Conservation (phyloP, 1,140 invertebrate species). For the Melanaphis sacchari region DNA sequence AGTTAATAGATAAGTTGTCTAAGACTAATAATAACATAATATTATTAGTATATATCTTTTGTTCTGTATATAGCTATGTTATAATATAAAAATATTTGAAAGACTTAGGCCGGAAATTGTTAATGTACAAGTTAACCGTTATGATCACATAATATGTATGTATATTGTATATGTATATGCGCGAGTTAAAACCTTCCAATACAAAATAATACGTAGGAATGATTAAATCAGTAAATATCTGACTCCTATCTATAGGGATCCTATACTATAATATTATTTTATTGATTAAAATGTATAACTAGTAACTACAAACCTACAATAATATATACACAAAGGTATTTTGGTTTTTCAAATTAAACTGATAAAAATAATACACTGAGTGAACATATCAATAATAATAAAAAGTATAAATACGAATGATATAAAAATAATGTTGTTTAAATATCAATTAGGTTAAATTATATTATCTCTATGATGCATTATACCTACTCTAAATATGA, state of each 20-base stretch:
- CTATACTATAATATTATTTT: background rate
- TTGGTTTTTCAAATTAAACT: too few species aligned
- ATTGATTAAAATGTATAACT: background rate
- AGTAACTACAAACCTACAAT: background rate
- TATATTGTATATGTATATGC: background rate
- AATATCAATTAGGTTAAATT: background rate
- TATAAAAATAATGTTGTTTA: too few species aligned
- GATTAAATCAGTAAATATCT: background rate
- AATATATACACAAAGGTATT: background rate
- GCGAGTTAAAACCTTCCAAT: background rate
- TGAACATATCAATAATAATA: background rate
- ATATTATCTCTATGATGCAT: background rate
- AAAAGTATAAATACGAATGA: background rate
- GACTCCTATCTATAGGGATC: background rate
- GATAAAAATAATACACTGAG: background rate
- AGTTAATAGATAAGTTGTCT: constrained; percentile 39
- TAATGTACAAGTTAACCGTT: background rate
- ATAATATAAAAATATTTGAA: background rate
- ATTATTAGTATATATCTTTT: background rate
- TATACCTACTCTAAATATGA: background rate
- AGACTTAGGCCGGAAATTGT: background rate
- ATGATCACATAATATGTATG: background rate
- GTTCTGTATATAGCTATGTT: background rate
- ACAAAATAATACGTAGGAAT: background rate
- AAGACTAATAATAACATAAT: constrained; percentile 13